Base-by-base conservation (phyloP, 2,888 invertebrate species). In the Galerucella nymphaeae region DNA sequence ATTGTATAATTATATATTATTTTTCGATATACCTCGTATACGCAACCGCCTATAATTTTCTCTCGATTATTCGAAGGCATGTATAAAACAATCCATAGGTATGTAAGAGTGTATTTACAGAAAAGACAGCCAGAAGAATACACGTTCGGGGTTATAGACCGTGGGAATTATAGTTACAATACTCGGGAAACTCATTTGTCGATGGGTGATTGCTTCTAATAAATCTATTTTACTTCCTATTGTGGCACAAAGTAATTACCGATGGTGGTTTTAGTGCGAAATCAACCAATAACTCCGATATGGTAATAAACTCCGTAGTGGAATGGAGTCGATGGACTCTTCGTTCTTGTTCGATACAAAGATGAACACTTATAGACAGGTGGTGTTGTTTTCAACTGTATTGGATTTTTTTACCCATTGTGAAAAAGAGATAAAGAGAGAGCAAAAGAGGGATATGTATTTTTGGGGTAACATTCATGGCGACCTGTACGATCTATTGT, bases 171-270 rank as follows among this genome's bases (percentile, higher is more conserved):
- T 11, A 38, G 61, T 30, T 61, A 14, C 13, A 61, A 41, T 42
- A 42, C 61, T 53, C n/a, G 57, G 57, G 64, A 74, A 66, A 72
- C 66, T 74, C 62, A 72, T 75, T 71, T 70, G 70, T 75, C 66
- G 55, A 58, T 66, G 11, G 59, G 30, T 55, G 57, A 70, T 69
- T 70, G 65, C 53, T 75, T 72, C 70, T 70, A 72, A 75, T 72
- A 72, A 75, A 75, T 75, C 70, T 48, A 70, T 70, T 68, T 69
- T 48, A 72, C 66, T 72, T 75, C 75, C 64, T 70, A 72, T 72
- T 70, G 66, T 65, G 75, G 72, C 59, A 55, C 57, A 41, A 66
- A 67, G 70, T 65, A 67, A 72, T 75, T 72, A 70, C 66, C 11
- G 48, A 38, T 23, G 41, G 57, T 65, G 64, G 58, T 75, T 72